phyloP scores from a whole-genome alignment of 1,140 invertebrate genomes.

The Orchesella cincta region DNA sequence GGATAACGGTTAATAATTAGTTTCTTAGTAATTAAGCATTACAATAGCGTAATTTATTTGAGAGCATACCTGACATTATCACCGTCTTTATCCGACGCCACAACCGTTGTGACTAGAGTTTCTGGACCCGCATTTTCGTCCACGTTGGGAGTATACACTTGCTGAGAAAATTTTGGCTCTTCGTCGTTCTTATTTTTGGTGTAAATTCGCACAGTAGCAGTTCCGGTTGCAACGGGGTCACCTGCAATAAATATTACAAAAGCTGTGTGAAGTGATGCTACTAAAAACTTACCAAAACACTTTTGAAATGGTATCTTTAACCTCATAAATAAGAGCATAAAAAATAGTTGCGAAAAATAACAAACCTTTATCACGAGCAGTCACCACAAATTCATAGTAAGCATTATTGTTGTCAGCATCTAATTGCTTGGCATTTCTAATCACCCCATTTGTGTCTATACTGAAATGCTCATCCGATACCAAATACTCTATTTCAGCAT shows the following conservation, averaged over 20 bases:
- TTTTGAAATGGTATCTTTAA: not conserved
- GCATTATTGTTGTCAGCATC: constrained; percentile 95
- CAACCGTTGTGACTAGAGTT: constrained; percentile 89
- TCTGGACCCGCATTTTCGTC: constrained; percentile 93
- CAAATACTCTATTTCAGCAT: constrained; percentile 90
- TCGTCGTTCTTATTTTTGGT: constrained; percentile 96
- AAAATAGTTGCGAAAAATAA: not conserved
- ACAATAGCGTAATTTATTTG: not conserved
- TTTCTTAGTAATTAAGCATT: constrained; percentile 14
- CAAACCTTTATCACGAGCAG: constrained; percentile 82
- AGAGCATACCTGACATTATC: constrained; percentile 74
- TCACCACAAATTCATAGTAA: constrained; percentile 91
- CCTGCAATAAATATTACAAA: constrained; percentile 57
- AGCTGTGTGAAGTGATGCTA: not conserved
- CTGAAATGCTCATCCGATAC: constrained; percentile 91
- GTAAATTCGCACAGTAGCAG: constrained; percentile 87
- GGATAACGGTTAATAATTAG: no score
- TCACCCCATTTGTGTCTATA: constrained; percentile 85
- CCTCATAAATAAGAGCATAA: not conserved
- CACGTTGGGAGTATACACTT: constrained; percentile 93
- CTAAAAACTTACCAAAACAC: not conserved
- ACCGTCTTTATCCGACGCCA: constrained; percentile 92
- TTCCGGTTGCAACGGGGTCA: constrained; percentile 85
- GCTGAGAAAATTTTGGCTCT: constrained; percentile 92
- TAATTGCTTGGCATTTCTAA: constrained; percentile 87